Base-by-base conservation (phyloP, 2,797 vertebrate genomes). In the Eleutherodactylus coqui region DNA sequence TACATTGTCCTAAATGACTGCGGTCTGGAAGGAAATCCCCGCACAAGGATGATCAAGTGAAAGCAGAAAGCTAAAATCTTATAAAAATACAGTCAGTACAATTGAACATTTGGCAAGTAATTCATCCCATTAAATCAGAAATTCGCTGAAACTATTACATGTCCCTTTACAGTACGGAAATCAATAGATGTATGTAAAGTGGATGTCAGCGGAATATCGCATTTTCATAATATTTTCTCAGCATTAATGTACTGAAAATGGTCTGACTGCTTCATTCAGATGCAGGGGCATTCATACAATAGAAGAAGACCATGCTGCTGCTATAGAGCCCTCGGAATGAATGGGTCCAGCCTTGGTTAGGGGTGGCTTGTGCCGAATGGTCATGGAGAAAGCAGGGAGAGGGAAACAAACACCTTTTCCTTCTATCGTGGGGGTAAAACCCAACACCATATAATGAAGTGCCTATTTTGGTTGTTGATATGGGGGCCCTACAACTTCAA, bases 131-230 rank as follows among this genome's bases (percentile, higher is more conserved):
- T 73, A 55, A 72, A 41, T 55, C 67, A 38, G 49, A 36, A 51
- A 82, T 43, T 72, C 47, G 43, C 49, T 82, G 67, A 70, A 55
- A 70, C 80, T 53, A 73, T 82, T 82, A 82, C 67, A 82, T 36
- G 16, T 72, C 70, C 53, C 67, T 58, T 38, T 38, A 72, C 80
- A 82, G 69, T 72, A 73, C 36, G 17, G 34, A 82, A 70, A 82
- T 82, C 80, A 82, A 82, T 82, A 82, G 64, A 53, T 82, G 67
- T 70, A 82, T 81, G 60, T 81, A 72, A 82, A 82, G 29, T 53
- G 45, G 64, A 51, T 55, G 67, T 29, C 80, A 43, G 38, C 38
- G 67, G 49, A 82, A 72, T 70, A 73, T 55, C 19, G 43, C 41
- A 55, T 53, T 21, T 19, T 73, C 64, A 8, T 53, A 27, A 49